A percentile compares a stretch with the other conserved stretches of the same genome.
Evolutionary conservation across 2,113 vertebrate genomes (phyloP).

Genomic region (Lynx canadensis): DNA sequence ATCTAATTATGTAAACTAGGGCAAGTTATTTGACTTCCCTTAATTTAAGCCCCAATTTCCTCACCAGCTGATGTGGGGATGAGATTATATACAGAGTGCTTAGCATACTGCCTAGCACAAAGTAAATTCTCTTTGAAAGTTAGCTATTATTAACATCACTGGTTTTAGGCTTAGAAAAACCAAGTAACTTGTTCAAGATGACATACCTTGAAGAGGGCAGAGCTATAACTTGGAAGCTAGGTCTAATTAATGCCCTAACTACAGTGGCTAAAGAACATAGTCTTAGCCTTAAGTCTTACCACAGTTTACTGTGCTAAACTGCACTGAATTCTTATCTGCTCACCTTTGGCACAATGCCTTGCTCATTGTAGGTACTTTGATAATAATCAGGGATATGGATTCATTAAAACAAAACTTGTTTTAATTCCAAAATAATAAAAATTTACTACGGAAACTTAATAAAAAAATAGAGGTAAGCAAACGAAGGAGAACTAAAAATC

Average conservation of each 20-base stretch:
- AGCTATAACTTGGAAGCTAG: not conserved
- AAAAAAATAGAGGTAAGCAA: conserved; percentile 22
- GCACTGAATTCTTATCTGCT: not conserved
- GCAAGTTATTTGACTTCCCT: conserved; percentile 37
- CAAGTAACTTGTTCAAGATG: conserved; percentile 47
- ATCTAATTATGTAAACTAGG: not conserved
- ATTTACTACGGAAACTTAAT: not conserved
- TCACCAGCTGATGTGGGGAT: not conserved
- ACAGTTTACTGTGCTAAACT: not conserved
- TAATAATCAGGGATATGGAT: not conserved
- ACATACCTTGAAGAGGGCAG: not conserved
- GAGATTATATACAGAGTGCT: not conserved
- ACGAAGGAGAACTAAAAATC: conserved; percentile 36
- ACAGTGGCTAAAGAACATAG: not conserved
- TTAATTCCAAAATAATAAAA: conserved; percentile 50
- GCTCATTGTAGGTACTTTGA: not conserved
- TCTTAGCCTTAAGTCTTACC: too few species aligned
- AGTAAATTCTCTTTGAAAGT: not conserved
- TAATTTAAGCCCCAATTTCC: conserved; percentile 8
- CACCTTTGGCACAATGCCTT: not conserved
- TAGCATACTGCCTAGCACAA: not conserved
- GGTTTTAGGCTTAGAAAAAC: conserved; percentile 19
- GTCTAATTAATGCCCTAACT: not conserved
- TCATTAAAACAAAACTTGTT: conserved; percentile 33
- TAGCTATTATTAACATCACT: conserved; percentile 5